phyloP scores from a whole-genome alignment of 2,888 invertebrate species.

The Lasioglossum vierecki region DNA sequence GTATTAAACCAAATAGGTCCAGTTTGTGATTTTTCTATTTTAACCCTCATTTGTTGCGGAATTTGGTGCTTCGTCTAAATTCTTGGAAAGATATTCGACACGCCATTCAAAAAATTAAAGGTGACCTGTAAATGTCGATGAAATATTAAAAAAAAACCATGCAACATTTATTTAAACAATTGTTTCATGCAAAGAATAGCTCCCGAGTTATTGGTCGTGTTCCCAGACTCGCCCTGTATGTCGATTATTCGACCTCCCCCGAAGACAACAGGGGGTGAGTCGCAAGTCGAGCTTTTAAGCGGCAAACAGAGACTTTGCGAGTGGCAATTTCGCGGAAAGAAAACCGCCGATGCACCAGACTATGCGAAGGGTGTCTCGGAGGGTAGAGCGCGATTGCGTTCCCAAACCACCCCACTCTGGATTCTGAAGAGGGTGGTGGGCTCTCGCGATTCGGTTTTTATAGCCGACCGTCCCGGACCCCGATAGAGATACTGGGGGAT shows the following conservation, averaged over 20 bases:
- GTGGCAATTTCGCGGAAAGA: slow-evolving; percentile 47
- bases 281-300: background rate
- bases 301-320: background rate
- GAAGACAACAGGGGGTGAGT: background rate
- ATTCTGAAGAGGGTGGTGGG: background rate
- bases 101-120: background rate
- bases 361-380: background rate
- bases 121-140: background rate
- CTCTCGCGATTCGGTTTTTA: slow-evolving; percentile 54
- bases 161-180: background rate
- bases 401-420: background rate
- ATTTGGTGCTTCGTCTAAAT: too few species aligned
- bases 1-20: background rate
- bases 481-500: slow-evolving; percentile 57
- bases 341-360: slow-evolving; percentile 30
- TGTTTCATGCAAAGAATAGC: background rate
- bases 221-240: background rate
- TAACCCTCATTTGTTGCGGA: too few species aligned
- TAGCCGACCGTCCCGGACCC: slow-evolving; percentile 46
- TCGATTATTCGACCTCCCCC: background rate
- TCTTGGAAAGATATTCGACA: too few species aligned
- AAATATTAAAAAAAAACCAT: too few species aligned
- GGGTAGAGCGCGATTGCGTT: slow-evolving; percentile 17
- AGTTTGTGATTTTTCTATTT: too few species aligned
- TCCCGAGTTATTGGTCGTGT: background rate